Base-by-base conservation (phyloP, 2,888 invertebrate genomes). In the Andrena bucephala region DNA sequence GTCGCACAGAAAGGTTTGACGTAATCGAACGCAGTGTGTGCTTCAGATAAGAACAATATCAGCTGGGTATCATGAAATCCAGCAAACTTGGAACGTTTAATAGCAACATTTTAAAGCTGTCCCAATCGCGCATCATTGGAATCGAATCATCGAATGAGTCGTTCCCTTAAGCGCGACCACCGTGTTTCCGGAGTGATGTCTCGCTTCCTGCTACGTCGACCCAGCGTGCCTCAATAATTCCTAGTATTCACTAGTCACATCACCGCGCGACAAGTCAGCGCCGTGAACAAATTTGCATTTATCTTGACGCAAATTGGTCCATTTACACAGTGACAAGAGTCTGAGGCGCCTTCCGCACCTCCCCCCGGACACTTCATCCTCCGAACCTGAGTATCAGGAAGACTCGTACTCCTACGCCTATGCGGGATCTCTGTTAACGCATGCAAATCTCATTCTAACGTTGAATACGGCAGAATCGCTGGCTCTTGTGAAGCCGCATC, bases 131-230 rank as follows among this genome's bases (percentile, higher is more conserved):
- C 20, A 10, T n/a, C n/a, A 68, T 54, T 16, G 48, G 31, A 50
- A 16, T 10, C 10, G 7, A 13, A 10, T 0, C 5, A 20, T 31
- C 31, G 20, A 50, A 71, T n/a, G 2, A 31, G 7, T 62, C 42
- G 52, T 29, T 31, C 67, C 48, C 24, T 83, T 80, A 54, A 27
- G 67, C 7, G 29, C 77, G 69, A 74, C 68, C 77, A 73, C 78
- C 83, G 75, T 71, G 63, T 76, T 87, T 81, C 85, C 87, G 75
- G 67, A 54, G 69, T 36, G 72, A 83, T 75, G 60, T 16, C 69
- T 54, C 31, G 42, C 67, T 87, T 87, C 84, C 81, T 81, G 81
- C 27, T 36, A 1, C 66, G 68, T 76, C 36, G 63, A 77, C 67
- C 42, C 59, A 76, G 33, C 57, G 27, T 57, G 57, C 66, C 54